Conservation (phyloP, 2,113 vertebrate genomes). For the Herpailurus yagouaroundi region DNA sequence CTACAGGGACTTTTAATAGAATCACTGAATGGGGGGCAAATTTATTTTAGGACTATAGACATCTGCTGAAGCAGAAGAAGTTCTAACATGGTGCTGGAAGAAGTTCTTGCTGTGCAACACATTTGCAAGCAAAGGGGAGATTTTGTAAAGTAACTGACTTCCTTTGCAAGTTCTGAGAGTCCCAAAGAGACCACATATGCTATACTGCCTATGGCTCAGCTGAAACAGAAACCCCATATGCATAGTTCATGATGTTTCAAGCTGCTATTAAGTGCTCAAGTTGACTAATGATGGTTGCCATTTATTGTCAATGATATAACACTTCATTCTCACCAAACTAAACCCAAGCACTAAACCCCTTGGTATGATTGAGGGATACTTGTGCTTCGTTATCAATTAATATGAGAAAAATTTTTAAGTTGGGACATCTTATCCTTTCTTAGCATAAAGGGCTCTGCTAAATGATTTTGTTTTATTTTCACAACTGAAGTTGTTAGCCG, state of each 20-base stretch:
- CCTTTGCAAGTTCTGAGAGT: not conserved
- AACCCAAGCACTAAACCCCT: not conserved
- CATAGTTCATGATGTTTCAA: not conserved
- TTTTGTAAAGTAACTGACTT: constrained; percentile 15
- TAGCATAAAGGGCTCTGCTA: not conserved
- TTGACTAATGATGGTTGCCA: constrained; percentile 22
- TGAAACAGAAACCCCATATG: constrained; percentile 5
- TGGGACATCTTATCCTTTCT: not conserved
- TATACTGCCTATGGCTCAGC: not conserved
- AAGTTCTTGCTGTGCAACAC: not conserved
- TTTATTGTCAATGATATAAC: not conserved
- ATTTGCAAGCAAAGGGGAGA: not conserved
- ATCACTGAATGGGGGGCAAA: not conserved
- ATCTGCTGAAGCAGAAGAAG: constrained; percentile 18
- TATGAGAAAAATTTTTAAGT: not conserved
- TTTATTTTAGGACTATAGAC: not conserved
- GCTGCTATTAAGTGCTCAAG: not conserved
- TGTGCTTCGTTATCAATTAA: not conserved
- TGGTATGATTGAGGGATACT: not conserved
- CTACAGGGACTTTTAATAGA: constrained; percentile 5
- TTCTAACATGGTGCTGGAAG: not conserved
- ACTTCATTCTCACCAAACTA: constrained; percentile 22
- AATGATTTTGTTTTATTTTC: not conserved
- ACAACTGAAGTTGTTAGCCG: not conserved
- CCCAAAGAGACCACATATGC: not conserved